Percentiles rank a stretch among this genome's conserved stretches.
Conservation (phyloP, 2,888 invertebrate genomes). For the Galerucella calmariensis region DNA sequence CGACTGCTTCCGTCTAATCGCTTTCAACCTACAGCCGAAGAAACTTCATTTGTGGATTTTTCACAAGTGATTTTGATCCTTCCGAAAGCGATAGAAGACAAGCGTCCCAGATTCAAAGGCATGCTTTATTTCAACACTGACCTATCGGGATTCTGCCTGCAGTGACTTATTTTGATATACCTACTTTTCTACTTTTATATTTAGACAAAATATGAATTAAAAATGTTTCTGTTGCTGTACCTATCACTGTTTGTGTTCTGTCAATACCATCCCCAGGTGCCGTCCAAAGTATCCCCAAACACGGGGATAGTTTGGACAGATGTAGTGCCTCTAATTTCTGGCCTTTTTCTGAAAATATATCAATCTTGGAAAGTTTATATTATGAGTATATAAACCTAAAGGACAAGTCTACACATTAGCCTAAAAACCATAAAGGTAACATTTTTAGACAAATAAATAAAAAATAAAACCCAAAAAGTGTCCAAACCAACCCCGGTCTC, state of each 20-base stretch:
- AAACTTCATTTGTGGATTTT: constrained; percentile 8
- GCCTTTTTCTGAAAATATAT: constrained; percentile 14
- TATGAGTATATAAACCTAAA: constrained; percentile 19
- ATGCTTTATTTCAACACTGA: constrained; percentile 37
- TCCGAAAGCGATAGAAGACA: constrained; percentile 6
- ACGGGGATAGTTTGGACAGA: constrained; percentile 22
- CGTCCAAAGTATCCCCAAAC: constrained; percentile 15
- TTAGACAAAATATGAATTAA: too few species aligned
- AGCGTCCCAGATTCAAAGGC: constrained; percentile 24
- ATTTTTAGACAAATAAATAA: constrained; percentile 7
- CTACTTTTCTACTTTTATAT: too few species aligned
- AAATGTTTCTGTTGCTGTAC: too few species aligned
- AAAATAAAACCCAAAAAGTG: too few species aligned
- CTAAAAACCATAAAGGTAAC: constrained; percentile 23
- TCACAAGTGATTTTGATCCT: constrained; percentile 26
- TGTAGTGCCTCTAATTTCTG: constrained; percentile 12
- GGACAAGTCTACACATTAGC: constrained; percentile 25
- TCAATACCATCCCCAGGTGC: constrained; percentile 1
- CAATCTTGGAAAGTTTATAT: constrained; percentile 6
- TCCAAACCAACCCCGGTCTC: too few species aligned
- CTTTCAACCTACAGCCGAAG: constrained; percentile 19
- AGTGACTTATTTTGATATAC: constrained; percentile 4
- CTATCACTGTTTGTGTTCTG: too few species aligned
- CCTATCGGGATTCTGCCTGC: constrained; percentile 18
- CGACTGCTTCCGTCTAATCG: constrained; percentile 20